A percentile compares a stretch with the other conserved stretches of the same genome.
Conservation (phyloP, 2,888 invertebrate species). For the Nomada ruficornis region DNA sequence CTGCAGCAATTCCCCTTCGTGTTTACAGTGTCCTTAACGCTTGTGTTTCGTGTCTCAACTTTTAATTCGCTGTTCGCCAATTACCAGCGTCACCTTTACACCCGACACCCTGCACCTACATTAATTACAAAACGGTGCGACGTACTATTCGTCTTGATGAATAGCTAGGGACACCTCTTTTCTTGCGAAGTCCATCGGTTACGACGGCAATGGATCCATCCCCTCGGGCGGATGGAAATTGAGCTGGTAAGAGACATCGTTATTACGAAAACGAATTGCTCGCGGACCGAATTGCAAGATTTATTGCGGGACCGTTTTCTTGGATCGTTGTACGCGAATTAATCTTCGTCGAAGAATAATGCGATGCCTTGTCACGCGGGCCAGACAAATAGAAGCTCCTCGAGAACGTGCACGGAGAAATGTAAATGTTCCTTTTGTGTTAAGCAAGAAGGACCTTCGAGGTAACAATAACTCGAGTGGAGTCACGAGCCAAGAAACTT, state of each 20-base stretch:
- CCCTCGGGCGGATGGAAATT: not conserved
- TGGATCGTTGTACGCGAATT: constrained; percentile 11
- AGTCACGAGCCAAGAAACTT: constrained; percentile 31
- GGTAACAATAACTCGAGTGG: not conserved
- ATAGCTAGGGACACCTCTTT: not conserved
- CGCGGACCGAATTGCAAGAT: not conserved
- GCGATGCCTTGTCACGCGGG: not conserved
- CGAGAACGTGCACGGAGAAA: not conserved
- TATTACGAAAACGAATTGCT: constrained; percentile 20
- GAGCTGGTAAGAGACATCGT: not conserved
- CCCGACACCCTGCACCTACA: not conserved
- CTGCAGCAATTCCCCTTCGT: not conserved
- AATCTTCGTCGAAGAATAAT: constrained; percentile 9
- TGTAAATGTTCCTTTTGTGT: not conserved
- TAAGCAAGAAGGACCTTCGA: not conserved
- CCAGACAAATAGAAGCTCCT: not conserved
- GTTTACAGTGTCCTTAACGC: not conserved
- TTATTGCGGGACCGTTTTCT: constrained; percentile 6
- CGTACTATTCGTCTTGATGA: not conserved
- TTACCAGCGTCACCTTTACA: not conserved
- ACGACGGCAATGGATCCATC: constrained; percentile 6
- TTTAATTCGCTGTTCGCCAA: constrained; percentile 19
- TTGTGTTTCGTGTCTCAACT: not conserved
- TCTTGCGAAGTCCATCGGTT: constrained; percentile 7
- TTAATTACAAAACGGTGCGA: constrained; percentile 6